A percentile compares a stretch with the other conserved stretches of the same genome.
These are phyloP conservation scores for Channa striata DNA, from an alignment of 2,797 vertebrate genomes.

Conservation along the genomic window DNA sequence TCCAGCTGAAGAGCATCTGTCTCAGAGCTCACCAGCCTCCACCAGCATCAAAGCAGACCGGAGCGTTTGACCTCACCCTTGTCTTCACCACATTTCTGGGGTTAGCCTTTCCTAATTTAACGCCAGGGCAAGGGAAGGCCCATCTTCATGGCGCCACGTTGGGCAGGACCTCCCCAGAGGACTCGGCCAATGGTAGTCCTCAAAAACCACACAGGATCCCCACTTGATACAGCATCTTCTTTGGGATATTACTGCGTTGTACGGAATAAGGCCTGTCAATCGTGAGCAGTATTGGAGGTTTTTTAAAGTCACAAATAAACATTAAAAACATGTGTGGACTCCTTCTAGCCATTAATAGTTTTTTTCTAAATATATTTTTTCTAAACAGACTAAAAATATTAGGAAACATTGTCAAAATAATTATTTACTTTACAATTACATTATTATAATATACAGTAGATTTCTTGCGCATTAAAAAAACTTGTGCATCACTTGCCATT, in stretches of 20 bases:
- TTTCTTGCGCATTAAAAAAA: no score
- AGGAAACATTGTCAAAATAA: no score
- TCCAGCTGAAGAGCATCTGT: constrained; percentile 48
- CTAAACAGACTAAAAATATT: no score
- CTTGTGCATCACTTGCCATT: no score
- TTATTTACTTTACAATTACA: no score
- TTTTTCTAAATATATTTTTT: no score
- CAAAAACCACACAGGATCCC: constrained; percentile 61
- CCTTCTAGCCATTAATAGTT: no score
- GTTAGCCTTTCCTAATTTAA: constrained; percentile 82
- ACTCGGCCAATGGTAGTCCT: constrained; percentile 54
- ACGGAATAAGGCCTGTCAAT: constrained; percentile 24
- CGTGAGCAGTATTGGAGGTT: neutral
- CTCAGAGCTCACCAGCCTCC: constrained; percentile 52
- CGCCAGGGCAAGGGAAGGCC: constrained; percentile 61
- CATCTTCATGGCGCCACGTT: constrained; percentile 65
- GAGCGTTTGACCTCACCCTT: constrained; percentile 78
- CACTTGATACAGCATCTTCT: constrained; percentile 48
- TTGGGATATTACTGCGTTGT: constrained; percentile 31
- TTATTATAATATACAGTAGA: no score
- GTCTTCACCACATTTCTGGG: constrained; percentile 73
- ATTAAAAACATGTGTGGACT: neutral
- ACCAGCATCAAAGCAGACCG: constrained; percentile 78
- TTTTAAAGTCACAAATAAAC: no score
- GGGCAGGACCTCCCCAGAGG: constrained; percentile 74